phyloP scores from a whole-genome alignment of 2,113 vertebrate species.

The Sapajus apella region DNA sequence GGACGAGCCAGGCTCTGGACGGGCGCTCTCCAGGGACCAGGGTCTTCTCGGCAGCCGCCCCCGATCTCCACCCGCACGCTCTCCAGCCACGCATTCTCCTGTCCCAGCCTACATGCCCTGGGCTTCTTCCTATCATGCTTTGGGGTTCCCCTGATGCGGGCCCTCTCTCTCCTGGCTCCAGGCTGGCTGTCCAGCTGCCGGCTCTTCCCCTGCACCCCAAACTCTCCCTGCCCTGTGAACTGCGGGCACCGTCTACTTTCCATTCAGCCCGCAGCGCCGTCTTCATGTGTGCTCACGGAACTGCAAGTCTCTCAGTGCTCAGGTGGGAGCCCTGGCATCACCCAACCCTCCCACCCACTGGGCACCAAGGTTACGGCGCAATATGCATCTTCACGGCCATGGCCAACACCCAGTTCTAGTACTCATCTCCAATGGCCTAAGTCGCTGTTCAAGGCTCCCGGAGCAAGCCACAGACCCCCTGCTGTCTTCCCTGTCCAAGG shows the following conservation, averaged over 20 bases:
- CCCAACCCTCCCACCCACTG: not conserved
- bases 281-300: not conserved
- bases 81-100: too few species aligned
- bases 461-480: too few species aligned
- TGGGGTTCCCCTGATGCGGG: not conserved
- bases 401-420: not conserved
- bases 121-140: accelerated
- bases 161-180: too few species aligned
- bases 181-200: not conserved
- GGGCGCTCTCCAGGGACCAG: not conserved
- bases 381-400: not conserved
- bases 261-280: not conserved
- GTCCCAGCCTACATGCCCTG: not conserved
- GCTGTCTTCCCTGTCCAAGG: not conserved
- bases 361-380: too few species aligned
- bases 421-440: not conserved
- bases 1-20: not conserved
- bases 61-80: accelerated
- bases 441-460: too few species aligned
- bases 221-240: too few species aligned
- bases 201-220: not conserved
- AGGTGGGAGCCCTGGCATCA: not conserved
- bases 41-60: not conserved
- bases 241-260: not conserved
- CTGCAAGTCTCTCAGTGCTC: not conserved